These are phyloP conservation scores for Chanos chanos DNA, from an alignment of 2,797 vertebrate species.

Conservation along the genomic window DNA sequence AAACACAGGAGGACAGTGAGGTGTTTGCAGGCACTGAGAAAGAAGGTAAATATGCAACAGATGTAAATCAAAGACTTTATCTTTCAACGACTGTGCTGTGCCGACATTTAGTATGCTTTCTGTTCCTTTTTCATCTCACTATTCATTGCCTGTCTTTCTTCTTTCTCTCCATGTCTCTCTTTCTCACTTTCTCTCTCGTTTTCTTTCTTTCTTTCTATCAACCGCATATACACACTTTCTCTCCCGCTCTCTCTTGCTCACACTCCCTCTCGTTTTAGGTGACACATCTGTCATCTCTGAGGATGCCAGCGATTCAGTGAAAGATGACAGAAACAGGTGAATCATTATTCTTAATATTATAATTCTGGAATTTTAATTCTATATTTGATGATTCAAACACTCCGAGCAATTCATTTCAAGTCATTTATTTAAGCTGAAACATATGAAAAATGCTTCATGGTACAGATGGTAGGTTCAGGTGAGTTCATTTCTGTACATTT, in stretches of 20 bases:
- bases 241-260: neutral
- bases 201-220: slow-evolving; percentile 1
- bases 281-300: slow-evolving; percentile 50
- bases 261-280: slow-evolving; percentile 44
- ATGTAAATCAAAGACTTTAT: too few species aligned
- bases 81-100: too few species aligned
- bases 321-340: slow-evolving; percentile 62
- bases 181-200: neutral
- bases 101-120: too few species aligned
- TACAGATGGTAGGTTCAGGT: too few species aligned
- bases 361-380: neutral
- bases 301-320: slow-evolving; percentile 41
- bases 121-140: too few species aligned
- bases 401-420: slow-evolving; percentile 12
- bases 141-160: neutral
- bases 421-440: too few species aligned
- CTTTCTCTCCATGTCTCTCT: neutral
- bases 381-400: neutral
- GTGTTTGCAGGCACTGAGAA: slow-evolving; percentile 44
- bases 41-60: slow-evolving; percentile 56
- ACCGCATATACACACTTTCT: neutral
- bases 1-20: slow-evolving; percentile 53
- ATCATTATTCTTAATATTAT: neutral
- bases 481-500: too few species aligned
- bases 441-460: too few species aligned